These are phyloP conservation scores for Latrodectus geometricus DNA, from an alignment of 1,140 invertebrate genomes.

Conservation along the genomic window DNA sequence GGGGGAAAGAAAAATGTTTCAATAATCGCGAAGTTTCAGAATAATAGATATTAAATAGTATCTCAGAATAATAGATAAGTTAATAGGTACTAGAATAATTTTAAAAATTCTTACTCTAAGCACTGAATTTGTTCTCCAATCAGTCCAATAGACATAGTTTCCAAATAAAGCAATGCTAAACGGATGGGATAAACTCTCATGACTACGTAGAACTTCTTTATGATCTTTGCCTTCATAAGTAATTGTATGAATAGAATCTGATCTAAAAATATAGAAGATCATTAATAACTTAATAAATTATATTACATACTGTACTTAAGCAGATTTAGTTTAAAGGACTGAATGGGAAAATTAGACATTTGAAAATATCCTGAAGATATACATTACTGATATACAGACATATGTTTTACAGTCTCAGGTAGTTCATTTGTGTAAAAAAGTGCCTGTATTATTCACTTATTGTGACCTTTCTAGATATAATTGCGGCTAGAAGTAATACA, in stretches of 20 bases:
- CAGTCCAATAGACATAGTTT: slow-evolving; percentile 89
- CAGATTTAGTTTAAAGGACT: no score
- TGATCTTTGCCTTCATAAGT: slow-evolving; percentile 75
- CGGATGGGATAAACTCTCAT: slow-evolving; percentile 78
- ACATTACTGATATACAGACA: no score
- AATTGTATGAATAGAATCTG: slow-evolving; percentile 86
- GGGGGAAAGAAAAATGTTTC: background rate
- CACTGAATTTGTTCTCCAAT: slow-evolving; percentile 91
- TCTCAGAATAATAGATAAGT: background rate
- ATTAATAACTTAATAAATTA: slow-evolving; percentile 7
- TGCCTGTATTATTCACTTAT: no score
- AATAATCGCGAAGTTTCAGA: background rate
- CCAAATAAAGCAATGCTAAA: slow-evolving; percentile 90
- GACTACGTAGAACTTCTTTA: slow-evolving; percentile 72
- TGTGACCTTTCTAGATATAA: no score
- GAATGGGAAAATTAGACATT: no score
- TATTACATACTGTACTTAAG: no score
- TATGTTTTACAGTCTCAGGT: no score
- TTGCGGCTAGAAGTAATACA: no score
- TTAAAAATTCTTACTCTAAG: slow-evolving; percentile 69
- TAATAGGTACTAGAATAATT: no score
- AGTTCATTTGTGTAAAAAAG: no score
- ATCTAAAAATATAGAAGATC: slow-evolving; percentile 71
- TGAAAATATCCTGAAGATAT: no score
- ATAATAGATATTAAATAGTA: background rate